Evolutionary conservation across 2,888 invertebrate genomes (phyloP).

Genomic region (Drosophila rubida): DNA sequence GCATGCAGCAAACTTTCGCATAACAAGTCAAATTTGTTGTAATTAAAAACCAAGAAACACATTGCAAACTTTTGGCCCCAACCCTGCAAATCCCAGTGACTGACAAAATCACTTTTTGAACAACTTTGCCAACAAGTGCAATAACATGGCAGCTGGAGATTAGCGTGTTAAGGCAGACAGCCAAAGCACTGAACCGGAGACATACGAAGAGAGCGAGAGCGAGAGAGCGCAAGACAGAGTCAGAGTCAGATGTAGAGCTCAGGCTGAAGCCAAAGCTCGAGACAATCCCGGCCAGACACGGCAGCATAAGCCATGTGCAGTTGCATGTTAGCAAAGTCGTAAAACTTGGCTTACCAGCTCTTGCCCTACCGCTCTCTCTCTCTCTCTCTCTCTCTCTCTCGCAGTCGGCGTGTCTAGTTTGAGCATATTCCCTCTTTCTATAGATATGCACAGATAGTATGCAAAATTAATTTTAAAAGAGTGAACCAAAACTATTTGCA

Average conservation of each 20-base stretch:
- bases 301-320: slow-evolving; percentile 37
- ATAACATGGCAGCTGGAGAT: slow-evolving; percentile 81
- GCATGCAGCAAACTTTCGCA: slow-evolving; percentile 61
- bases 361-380: not conserved
- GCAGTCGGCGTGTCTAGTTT: too few relatives aligned
- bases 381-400: slow-evolving; percentile 11
- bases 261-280: slow-evolving; percentile 16
- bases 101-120: slow-evolving; percentile 74
- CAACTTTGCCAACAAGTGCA: slow-evolving; percentile 79
- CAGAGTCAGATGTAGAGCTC: not conserved
- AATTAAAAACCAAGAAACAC: slow-evolving; percentile 78
- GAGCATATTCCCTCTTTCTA: not conserved
- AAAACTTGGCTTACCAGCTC: slow-evolving; percentile 56
- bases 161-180: slow-evolving; percentile 71
- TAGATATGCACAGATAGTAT: slow-evolving; percentile 35
- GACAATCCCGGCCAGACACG: slow-evolving; percentile 33
- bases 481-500: slow-evolving; percentile 65
- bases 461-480: slow-evolving; percentile 78
- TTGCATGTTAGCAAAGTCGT: slow-evolving; percentile 61
- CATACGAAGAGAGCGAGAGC: not conserved
- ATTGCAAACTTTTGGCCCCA: slow-evolving; percentile 57
- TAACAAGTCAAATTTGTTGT: slow-evolving; percentile 77
- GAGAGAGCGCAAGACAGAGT: not conserved
- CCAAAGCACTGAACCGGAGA: slow-evolving; percentile 29
- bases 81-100: slow-evolving; percentile 33